Evolutionary conservation across 2,888 invertebrate species (phyloP).

Genomic region (Thyatira batis): DNA sequence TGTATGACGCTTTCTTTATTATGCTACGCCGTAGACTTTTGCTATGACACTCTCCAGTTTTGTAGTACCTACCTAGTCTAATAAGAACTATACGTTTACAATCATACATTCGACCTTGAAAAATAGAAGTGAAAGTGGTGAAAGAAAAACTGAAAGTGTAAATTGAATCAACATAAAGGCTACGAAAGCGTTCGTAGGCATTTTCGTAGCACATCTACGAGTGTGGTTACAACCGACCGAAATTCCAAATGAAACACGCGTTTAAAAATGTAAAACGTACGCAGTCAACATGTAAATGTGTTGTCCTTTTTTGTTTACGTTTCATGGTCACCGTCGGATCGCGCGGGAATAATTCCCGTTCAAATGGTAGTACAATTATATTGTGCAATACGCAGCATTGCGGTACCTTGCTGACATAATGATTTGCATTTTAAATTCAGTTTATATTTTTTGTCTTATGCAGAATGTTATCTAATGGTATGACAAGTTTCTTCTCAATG

Average conservation of each 20-base stretch:
- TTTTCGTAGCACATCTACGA: background rate
- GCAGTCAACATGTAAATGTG: slow-evolving; percentile 50
- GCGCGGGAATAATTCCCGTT: slow-evolving; percentile 35
- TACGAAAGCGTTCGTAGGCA: background rate
- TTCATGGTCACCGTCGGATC: slow-evolving; percentile 30
- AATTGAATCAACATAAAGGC: background rate
- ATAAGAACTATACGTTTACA: too few species aligned
- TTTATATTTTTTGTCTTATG: too few species aligned
- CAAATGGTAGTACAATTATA: slow-evolving; percentile 22
- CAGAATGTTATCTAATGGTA: too few species aligned
- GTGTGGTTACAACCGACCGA: background rate
- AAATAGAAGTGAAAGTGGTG: background rate
- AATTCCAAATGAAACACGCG: slow-evolving; percentile 13
- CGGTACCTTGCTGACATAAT: too few species aligned
- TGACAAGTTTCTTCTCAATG: too few species aligned
- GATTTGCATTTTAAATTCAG: too few species aligned
- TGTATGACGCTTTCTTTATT: too few species aligned
- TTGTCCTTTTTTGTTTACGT: slow-evolving; percentile 44
- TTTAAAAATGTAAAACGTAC: slow-evolving; percentile 49
- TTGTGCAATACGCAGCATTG: background rate
- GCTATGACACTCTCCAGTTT: background rate
- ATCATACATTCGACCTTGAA: too few species aligned
- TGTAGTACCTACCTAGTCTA: background rate
- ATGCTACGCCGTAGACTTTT: background rate
- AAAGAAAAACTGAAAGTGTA: background rate